Conservation (phyloP, 2,797 vertebrate species). For the Clangula hyemalis region DNA sequence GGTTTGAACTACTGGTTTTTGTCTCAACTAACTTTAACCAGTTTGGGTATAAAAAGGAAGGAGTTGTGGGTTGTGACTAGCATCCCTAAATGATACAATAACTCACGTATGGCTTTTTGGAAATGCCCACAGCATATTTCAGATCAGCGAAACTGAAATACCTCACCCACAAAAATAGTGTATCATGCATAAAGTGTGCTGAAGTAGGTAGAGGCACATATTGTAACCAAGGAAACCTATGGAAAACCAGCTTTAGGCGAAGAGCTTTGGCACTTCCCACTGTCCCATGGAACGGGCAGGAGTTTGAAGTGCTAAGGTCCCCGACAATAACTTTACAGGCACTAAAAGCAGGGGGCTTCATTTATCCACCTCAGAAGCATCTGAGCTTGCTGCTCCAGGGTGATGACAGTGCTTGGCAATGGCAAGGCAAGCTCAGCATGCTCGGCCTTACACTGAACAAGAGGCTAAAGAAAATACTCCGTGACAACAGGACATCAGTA, state of each 20-base stretch:
- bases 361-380: not conserved
- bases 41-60: not conserved
- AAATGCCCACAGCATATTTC: not conserved
- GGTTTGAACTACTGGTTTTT: not conserved
- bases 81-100: not conserved
- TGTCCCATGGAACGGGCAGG: not conserved
- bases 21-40: not conserved
- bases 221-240: not conserved
- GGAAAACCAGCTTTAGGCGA: not conserved
- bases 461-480: not conserved
- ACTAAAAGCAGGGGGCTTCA: not conserved
- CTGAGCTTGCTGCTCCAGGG: not conserved
- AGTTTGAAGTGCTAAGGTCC: not conserved
- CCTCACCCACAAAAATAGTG: not conserved
- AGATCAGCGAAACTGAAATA: not conserved
- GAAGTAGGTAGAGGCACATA: not conserved
- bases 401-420: accelerated
- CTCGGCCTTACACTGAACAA: not conserved
- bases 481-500: not conserved
- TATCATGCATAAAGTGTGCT: not conserved
- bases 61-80: not conserved
- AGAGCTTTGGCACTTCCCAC: not conserved
- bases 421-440: not conserved
- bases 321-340: not conserved
- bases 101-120: not conserved